A percentile compares a stretch with the other conserved stretches of the same genome.
Evolutionary conservation across 2,113 vertebrate species (phyloP).

Genomic region (Archilochus colubris): DNA sequence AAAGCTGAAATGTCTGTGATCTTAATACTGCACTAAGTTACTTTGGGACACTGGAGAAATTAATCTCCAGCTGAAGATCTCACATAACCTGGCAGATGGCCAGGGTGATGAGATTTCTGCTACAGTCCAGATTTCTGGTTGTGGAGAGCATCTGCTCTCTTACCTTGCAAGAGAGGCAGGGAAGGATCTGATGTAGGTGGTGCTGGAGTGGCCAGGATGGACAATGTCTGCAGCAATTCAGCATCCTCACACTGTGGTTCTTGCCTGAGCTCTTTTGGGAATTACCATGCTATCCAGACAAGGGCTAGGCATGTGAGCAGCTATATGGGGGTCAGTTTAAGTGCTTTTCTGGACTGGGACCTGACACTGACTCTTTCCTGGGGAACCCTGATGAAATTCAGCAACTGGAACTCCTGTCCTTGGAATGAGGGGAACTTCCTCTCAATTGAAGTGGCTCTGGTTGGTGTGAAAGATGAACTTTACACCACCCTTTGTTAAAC

Average conservation of each 20-base stretch:
- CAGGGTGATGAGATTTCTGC: not conserved
- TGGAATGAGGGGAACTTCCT: not conserved
- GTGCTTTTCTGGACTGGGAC: not conserved
- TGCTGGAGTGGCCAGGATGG: not conserved
- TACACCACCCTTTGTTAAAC: not conserved
- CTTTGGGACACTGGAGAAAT: not conserved
- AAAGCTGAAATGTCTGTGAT: not conserved
- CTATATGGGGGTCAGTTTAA: not conserved
- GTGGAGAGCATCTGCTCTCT: not conserved
- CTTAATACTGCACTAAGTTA: not conserved
- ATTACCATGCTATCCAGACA: not conserved
- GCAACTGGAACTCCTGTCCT: not conserved
- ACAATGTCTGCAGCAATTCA: not conserved
- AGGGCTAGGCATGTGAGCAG: not conserved
- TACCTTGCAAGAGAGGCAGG: not conserved
- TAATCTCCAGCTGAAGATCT: not conserved
- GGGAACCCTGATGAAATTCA: not conserved
- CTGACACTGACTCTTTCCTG: not conserved
- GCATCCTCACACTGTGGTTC: not conserved
- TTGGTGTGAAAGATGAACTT: not conserved
- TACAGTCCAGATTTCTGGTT: not conserved
- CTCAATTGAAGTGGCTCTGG: not conserved
- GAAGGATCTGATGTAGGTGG: not conserved
- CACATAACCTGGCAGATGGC: not conserved
- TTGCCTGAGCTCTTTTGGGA: not conserved